Evolutionary conservation across 2,797 vertebrate genomes (phyloP), one percentile per base, ranked within the genome.

Genomic region (Phylloscopus collybita): DNA sequence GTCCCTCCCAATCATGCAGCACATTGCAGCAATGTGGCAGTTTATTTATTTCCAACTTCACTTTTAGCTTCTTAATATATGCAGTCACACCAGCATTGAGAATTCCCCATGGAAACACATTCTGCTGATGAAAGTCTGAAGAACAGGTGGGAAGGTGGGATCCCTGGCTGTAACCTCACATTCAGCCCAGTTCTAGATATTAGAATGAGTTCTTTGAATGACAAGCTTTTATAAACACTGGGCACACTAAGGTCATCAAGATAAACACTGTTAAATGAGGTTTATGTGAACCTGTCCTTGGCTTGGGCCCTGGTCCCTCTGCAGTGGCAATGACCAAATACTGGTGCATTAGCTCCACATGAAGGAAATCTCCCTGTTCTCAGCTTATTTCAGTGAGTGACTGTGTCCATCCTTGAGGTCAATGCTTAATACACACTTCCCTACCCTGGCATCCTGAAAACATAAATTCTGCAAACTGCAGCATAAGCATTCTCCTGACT

Each of bases 401-500:
- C 47, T 38, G 36, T 0, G 0, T 45, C 45, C 0, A 0, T 50
- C 44, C 30, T 27, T 4, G 6, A 19, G 29, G 23, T 60, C 60
- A 97, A 59, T 82, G 56, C 51, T 80, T 88, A 96, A 93, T 49
- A 32, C 57, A 38, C 18, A 21, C 8, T 59, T 79, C 29, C n/a
- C 57, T 80, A 38, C 30, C 5, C 60, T 85, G 54, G 60, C 67
- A 93, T 82, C 57, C 90, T 65, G 66, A 27, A 70, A 93, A 78
- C 71, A 95, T 97, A 93, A 91, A 95, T 95, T 82, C 76, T 83
- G 45, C 91, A 93, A 95, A 90, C 59, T 89, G 89, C 94, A 89
- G 73, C 21, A 17, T 93, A 96, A 95, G 95, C 92, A 74, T 92
- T 85, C 82, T 94, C 78, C 59, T 10, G 18, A 38, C 64, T 91